Base-by-base conservation (phyloP, 2,888 invertebrate species). In the Drosophila nigricruria region DNA sequence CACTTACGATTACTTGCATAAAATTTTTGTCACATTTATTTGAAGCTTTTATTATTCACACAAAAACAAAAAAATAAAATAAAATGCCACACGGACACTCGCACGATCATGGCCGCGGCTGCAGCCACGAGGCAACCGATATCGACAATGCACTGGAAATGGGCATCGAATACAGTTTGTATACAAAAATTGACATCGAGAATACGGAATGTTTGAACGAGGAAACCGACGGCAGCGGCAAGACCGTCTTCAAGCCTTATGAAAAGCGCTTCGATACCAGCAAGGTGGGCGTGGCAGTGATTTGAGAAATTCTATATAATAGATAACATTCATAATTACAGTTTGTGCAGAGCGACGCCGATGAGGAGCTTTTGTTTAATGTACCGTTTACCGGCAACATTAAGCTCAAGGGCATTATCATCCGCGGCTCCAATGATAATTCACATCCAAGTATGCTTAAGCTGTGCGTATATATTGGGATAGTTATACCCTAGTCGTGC, bases 311-410 rank as follows among this genome's bases (percentile, higher is more conserved):
- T 38, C 1, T 3, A 2, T 8, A 1, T 18, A 23, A 1, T n/a
- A 27, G 16, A 3, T 12, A 6, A 25, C 14, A 23, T 38, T 12
- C 27, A 0, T 25, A 27, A 9, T 74, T 94, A 27, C 92, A 98
- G 98, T 97, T 94, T 94, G 99, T 99, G 0, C 96, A 98, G 93
- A 99, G 99, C 93, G 99, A 99, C 94, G 96, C 95, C 1, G 99
- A 99, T 93, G 97, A 97, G 93, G 99, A 99, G 93, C 94, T 99
- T 5, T 94, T 99, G 3, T 98, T 99, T 91, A 99, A 98, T 92
- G 97, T 99, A 89, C 99, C 99, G 30, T 99, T 99, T 92, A 97
- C 98, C 40, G 98, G 98, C 36, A 97, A 97, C 94, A 95, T 99
- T 1, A 99, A 99, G 93, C 93, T 99, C 56, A 98, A 98, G 93